These are phyloP conservation scores for Hylaeus volcanicus DNA, from an alignment of 1,140 invertebrate genomes.

Conservation along the genomic window DNA sequence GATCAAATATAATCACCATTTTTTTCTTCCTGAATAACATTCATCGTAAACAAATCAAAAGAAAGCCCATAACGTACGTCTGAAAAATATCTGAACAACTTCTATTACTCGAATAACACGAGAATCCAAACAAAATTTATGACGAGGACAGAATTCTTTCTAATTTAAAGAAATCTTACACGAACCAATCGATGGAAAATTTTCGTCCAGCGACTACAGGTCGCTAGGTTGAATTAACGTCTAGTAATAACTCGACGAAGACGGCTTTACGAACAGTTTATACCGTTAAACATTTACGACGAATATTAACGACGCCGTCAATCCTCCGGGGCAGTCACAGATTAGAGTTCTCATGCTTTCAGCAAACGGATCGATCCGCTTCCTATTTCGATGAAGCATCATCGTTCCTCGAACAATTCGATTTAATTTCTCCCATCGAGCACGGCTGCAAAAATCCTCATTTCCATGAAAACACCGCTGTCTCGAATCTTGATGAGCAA, in stretches of 20 bases:
- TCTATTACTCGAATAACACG: no score
- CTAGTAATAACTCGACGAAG: background rate
- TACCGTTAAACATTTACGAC: background rate
- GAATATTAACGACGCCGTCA: conserved; percentile 3
- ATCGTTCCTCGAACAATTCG: background rate
- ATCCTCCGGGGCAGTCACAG: background rate
- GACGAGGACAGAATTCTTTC: no score
- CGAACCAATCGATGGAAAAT: no score
- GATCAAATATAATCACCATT: no score
- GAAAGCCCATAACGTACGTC: no score
- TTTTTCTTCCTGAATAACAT: no score
- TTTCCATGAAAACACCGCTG: background rate
- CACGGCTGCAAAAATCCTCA: background rate
- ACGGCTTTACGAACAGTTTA: background rate
- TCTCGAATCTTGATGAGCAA: conserved; percentile 16
- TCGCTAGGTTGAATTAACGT: background rate
- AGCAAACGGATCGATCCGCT: background rate
- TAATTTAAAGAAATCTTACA: no score
- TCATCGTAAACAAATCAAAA: no score
- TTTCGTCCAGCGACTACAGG: no score
- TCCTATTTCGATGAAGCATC: background rate
- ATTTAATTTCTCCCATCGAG: background rate
- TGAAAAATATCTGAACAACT: no score
- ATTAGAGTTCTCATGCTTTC: conserved; percentile 1
- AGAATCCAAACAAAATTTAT: no score